Evolutionary conservation across 2,888 invertebrate genomes (phyloP).

Genomic region (Eugnorisma glareosa): DNA sequence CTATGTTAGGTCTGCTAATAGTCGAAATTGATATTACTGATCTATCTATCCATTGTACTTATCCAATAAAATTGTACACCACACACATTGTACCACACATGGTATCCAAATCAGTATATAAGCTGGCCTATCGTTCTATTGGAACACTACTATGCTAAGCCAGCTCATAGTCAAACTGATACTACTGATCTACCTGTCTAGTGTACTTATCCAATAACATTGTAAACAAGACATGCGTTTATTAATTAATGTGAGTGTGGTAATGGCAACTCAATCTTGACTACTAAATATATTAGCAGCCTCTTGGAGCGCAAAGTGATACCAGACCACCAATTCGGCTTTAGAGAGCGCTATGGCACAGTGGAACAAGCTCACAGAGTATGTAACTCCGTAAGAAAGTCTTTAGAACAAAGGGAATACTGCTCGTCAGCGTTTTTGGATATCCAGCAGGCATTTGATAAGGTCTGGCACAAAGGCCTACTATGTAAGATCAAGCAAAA

Average conservation of each 20-base stretch:
- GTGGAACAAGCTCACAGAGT: no score
- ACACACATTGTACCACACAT: no score
- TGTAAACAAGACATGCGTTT: neutral
- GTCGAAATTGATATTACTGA: neutral
- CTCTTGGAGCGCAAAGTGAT: no score
- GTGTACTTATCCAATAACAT: neutral
- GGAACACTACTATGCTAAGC: neutral
- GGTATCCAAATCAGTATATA: neutral
- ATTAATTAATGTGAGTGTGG: neutral
- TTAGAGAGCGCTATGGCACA: no score
- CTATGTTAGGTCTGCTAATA: neutral
- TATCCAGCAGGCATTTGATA: no score
- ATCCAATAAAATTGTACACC: neutral
- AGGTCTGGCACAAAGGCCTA: no score
- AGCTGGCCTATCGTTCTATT: neutral
- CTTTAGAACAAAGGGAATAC: no score
- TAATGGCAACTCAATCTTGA: neutral
- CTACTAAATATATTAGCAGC: neutral
- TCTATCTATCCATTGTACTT: neutral
- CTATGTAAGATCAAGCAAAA: no score
- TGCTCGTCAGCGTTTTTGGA: no score
- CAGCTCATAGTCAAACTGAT: neutral
- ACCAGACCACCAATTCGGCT: no score
- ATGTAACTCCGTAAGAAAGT: no score
- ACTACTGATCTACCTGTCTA: neutral